phyloP scores from a whole-genome alignment of 1,140 invertebrate genomes.

The Platyura marginata region DNA sequence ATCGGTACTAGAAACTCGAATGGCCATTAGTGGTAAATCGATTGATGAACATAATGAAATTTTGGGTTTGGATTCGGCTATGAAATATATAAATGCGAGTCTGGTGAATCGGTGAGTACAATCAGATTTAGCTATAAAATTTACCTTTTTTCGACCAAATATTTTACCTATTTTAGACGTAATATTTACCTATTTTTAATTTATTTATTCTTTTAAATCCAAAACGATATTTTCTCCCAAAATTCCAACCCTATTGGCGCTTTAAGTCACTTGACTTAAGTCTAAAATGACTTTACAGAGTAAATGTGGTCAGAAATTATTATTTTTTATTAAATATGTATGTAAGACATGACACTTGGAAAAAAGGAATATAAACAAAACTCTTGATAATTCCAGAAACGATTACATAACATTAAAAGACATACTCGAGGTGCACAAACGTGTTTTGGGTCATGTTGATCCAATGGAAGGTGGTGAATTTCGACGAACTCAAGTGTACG shows the following conservation, averaged over 20 bases:
- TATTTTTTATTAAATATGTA: no score
- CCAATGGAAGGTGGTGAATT: constrained; percentile 72
- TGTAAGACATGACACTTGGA: no score
- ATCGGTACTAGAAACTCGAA: constrained; percentile 79
- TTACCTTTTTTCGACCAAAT: not conserved
- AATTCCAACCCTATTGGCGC: no score
- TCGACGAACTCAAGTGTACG: constrained; percentile 71
- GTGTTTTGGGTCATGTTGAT: constrained; percentile 87
- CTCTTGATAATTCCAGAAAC: constrained; percentile 37
- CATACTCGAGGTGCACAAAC: constrained; percentile 80
- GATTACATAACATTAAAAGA: constrained; percentile 61
- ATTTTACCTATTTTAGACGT: no score
- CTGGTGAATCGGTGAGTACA: constrained; percentile 42
- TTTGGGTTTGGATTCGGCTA: constrained; percentile 78
- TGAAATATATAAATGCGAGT: constrained; percentile 90
- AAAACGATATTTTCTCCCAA: no score
- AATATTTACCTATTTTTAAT: no score
- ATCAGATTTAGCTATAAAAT: no score
- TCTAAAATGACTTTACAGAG: no score
- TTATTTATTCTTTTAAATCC: no score
- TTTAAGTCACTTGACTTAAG: no score
- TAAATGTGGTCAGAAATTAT: no score
- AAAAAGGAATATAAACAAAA: no score
- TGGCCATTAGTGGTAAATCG: constrained; percentile 86
- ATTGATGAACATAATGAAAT: constrained; percentile 95